Percentiles rank a stretch among this genome's conserved stretches.
Conservation (phyloP, 2,888 invertebrate genomes). For the Brenthis daphne region DNA sequence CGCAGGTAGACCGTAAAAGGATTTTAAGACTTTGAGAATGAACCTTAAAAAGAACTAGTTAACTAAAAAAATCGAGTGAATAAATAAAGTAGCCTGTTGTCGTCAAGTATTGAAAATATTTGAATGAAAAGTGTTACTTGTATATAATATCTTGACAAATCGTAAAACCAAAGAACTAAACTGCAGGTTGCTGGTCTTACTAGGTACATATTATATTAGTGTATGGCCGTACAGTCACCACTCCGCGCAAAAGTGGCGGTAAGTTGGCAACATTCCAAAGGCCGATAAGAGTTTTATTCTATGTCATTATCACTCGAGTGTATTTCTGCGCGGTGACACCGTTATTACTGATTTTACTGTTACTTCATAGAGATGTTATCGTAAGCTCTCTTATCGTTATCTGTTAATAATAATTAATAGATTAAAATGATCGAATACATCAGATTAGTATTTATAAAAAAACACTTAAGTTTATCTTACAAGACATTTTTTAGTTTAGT, state of each 20-base stretch:
- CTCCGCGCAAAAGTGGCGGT: neutral
- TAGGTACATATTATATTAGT: too few relatives aligned
- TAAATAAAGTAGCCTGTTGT: neutral
- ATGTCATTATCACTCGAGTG: conserved; percentile 27
- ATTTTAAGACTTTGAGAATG: too few relatives aligned
- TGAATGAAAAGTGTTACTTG: neutral
- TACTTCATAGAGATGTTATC: conserved; percentile 1
- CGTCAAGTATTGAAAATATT: neutral
- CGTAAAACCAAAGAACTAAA: neutral
- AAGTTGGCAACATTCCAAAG: conserved; percentile 24
- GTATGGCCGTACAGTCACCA: too few relatives aligned
- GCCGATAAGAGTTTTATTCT: conserved; percentile 30
- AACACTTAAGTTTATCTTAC: too few relatives aligned
- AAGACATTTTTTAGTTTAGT: too few relatives aligned
- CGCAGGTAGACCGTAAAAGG: too few relatives aligned
- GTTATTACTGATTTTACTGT: conserved; percentile 14
- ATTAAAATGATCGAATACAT: neutral
- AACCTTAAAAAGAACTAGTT: too few relatives aligned
- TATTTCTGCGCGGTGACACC: conserved; percentile 19
- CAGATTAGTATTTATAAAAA: too few relatives aligned
- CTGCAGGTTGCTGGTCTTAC: too few relatives aligned
- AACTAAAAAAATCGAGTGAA: neutral
- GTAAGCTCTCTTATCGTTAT: conserved; percentile 1
- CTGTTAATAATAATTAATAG: conserved; percentile 1
- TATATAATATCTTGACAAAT: neutral